Percentiles rank a stretch among this genome's conserved stretches.
These are phyloP conservation scores for Tetragnatha montana DNA, from an alignment of 2,888 invertebrate species.

Conservation along the genomic window DNA sequence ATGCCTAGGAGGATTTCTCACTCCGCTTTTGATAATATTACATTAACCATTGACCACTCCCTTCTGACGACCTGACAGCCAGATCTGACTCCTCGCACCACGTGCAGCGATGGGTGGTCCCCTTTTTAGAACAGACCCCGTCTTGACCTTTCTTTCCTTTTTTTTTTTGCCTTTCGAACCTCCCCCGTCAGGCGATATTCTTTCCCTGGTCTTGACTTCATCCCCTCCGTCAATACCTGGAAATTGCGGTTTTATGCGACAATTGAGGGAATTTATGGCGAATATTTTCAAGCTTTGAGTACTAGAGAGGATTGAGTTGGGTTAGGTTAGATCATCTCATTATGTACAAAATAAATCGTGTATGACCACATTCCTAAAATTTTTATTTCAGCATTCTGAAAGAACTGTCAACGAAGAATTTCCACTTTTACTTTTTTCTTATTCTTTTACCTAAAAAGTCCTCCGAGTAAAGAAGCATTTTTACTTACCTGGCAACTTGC, in stretches of 20 bases:
- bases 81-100: slow-evolving; percentile 13
- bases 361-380: no score
- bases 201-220: slow-evolving; percentile 10
- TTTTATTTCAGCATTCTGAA: no score
- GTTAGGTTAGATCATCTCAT: no score
- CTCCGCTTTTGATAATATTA: slow-evolving; percentile 59
- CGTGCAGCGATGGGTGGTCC: slow-evolving; percentile 1
- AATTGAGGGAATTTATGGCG: not conserved
- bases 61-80: slow-evolving; percentile 43
- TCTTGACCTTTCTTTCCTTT: not conserved
- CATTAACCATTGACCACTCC: slow-evolving; percentile 63
- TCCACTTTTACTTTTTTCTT: no score
- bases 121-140: not conserved
- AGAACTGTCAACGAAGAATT: no score
- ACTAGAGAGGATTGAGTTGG: no score
- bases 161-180: not conserved
- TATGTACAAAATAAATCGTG: no score
- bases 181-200: not conserved
- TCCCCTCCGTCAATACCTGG: slow-evolving; percentile 16
- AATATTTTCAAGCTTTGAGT: no score
- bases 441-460: no score
- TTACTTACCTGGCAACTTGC: no score
- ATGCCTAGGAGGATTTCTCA: slow-evolving; percentile 45
- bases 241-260: no score
- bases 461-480: no score